Conservation (phyloP, 2,888 invertebrate genomes). For the Eutolmus rufibarbis region DNA sequence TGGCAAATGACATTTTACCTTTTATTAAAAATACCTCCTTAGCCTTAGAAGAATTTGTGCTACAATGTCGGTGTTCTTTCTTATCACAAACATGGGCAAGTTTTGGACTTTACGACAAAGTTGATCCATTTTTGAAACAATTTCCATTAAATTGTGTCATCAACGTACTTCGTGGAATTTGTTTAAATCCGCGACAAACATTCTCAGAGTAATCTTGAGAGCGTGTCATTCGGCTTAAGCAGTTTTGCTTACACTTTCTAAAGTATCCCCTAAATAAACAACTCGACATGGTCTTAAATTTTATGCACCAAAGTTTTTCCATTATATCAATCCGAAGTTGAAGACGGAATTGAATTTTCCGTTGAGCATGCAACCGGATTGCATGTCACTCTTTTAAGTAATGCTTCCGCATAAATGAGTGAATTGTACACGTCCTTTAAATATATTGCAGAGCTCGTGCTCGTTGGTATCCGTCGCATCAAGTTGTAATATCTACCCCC, state of each 20-base stretch:
- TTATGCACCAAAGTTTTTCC: constrained; percentile 13
- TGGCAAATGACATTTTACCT: too few relatives aligned
- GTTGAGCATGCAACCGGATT: constrained; percentile 22
- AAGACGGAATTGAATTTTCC: constrained; percentile 19
- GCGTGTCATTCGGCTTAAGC: neutral
- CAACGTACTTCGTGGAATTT: neutral
- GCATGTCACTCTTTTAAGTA: constrained; percentile 29
- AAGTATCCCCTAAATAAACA: neutral
- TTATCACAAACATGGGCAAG: neutral
- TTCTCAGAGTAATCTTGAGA: neutral
- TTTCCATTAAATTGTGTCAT: neutral
- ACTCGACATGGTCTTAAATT: neutral
- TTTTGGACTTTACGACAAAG: neutral
- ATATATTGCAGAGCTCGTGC: neutral
- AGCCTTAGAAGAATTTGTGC: neutral
- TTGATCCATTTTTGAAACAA: neutral
- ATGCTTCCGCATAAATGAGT: constrained; percentile 25
- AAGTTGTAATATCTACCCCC: neutral
- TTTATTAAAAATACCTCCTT: neutral
- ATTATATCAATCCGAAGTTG: constrained; percentile 22
- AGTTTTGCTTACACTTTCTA: neutral
- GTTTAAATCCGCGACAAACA: neutral
- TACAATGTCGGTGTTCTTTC: neutral
- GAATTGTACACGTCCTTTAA: neutral
- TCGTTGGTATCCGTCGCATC: neutral